A percentile compares a stretch with the other conserved stretches of the same genome.
Conservation (phyloP, 2,888 invertebrate genomes). For the Papilio demoleus region DNA sequence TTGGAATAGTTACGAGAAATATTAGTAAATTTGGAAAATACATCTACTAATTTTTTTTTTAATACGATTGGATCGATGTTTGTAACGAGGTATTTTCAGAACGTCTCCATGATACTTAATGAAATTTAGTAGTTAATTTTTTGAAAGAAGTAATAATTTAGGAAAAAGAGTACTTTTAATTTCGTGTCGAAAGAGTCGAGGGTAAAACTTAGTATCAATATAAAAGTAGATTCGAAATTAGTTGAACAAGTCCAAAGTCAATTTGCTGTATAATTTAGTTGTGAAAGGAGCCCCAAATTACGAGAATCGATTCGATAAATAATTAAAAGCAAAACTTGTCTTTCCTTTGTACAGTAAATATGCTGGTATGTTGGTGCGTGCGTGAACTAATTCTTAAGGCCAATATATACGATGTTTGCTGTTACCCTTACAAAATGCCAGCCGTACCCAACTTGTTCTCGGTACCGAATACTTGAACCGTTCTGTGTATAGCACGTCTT, state of each 20-base stretch:
- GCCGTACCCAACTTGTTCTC: not conserved
- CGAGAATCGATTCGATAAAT: constrained; percentile 22
- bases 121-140: not conserved
- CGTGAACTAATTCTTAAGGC: not conserved
- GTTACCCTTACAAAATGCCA: not conserved
- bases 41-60: too few species aligned
- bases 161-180: too few species aligned
- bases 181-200: not conserved
- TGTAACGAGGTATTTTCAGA: too few species aligned
- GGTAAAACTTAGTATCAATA: not conserved
- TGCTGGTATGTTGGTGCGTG: not conserved
- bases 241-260: constrained; percentile 1
- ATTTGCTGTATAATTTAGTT: constrained; percentile 13
- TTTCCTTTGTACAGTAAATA: not conserved
- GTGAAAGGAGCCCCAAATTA: constrained; percentile 17
- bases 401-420: not conserved
- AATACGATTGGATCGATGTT: too few species aligned
- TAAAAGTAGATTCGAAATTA: not conserved
- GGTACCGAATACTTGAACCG: not conserved
- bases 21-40: too few species aligned
- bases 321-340: constrained; percentile 7
- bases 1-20: too few species aligned
- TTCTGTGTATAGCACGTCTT: not conserved
- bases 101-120: too few species aligned
- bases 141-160: too few species aligned